Evolutionary conservation across 2,888 invertebrate species (phyloP), one percentile per base, ranked within the genome.

Genomic region (Sinopyrophorus schimmeli): DNA sequence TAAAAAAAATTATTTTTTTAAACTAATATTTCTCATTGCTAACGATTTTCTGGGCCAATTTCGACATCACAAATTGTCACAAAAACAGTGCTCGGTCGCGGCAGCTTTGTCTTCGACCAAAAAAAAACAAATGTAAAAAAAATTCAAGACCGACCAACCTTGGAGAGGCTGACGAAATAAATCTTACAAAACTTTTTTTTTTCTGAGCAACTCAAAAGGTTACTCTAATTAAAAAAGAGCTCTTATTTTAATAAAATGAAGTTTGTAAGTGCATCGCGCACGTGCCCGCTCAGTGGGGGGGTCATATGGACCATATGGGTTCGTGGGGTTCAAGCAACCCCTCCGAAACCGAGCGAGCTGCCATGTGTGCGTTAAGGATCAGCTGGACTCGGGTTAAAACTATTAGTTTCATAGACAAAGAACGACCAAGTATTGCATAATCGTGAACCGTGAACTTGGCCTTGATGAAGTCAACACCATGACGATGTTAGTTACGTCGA

Each of bases 401-500:
- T 32, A 32, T 34, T 43, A 23, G 26, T 26, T 31, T 51, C 51
- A 23, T 47, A 47, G 47, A 51, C 51, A 51, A 51, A 47, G 51
- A 46, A 51, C 51, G 41, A 20, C 12, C 32, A 24, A 17, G 27
- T 39, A 32, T 51, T 51, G 47, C 51, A 47, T 47, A 49, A 53
- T 38, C 42, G 46, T 37, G 31, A 46, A 50, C 55, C 55, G 48
- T 56, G 56, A 56, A 51, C 56, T 56, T 56, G 47, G 42, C 56
- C 56, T 56, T 56, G 56, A 37, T 49, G 48, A 48, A 46, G 43
- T 30, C 49, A 38, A 47, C 51, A 44, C 52, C 53, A 42, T 53
- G 53, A 53, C 53, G 49, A 52, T 37, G 41, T 40, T 9, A 30
- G 17, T 37, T 39, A 42, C 51, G 18, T 42, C 47, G 42, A 12